These are phyloP conservation scores for Meandrusa payeni DNA, from an alignment of 2,888 invertebrate species.

Conservation along the genomic window DNA sequence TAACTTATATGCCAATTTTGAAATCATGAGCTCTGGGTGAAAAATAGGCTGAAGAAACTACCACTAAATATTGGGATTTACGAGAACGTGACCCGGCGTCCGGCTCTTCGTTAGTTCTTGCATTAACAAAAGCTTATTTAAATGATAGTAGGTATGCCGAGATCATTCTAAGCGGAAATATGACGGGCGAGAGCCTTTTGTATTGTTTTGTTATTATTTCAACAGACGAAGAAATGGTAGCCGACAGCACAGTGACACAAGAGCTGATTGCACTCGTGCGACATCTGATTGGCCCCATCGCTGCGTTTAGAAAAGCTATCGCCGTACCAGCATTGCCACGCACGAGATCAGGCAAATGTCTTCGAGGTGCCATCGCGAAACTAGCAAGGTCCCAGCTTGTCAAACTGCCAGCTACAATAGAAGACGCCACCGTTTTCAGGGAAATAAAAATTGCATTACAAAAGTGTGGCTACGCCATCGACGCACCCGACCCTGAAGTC, in stretches of 20 bases:
- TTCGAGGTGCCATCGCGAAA: conserved; percentile 91
- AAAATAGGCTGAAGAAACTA: too few relatives aligned
- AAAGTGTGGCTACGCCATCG: conserved; percentile 87
- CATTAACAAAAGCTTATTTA: too few relatives aligned
- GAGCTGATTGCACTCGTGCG: conserved; percentile 67
- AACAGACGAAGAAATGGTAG: conserved; percentile 69
- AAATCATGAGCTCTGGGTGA: too few relatives aligned
- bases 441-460: conserved; percentile 89
- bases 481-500: conserved; percentile 84
- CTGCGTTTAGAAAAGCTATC: conserved; percentile 90
- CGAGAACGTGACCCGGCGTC: too few relatives aligned
- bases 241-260: conserved; percentile 66
- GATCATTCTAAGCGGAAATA: too few relatives aligned
- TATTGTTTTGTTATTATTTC: neutral
- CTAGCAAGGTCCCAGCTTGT: conserved; percentile 90
- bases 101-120: too few relatives aligned
- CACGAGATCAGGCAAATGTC: conserved; percentile 86
- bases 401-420: conserved; percentile 91
- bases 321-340: conserved; percentile 91
- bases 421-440: conserved; percentile 90
- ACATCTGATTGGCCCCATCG: conserved; percentile 90
- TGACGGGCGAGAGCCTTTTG: too few relatives aligned
- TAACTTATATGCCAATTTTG: too few relatives aligned
- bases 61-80: too few relatives aligned
- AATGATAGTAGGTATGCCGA: too few relatives aligned